Evolutionary conservation across 2,113 vertebrate genomes (phyloP).

Genomic region (Rhea americana): DNA sequence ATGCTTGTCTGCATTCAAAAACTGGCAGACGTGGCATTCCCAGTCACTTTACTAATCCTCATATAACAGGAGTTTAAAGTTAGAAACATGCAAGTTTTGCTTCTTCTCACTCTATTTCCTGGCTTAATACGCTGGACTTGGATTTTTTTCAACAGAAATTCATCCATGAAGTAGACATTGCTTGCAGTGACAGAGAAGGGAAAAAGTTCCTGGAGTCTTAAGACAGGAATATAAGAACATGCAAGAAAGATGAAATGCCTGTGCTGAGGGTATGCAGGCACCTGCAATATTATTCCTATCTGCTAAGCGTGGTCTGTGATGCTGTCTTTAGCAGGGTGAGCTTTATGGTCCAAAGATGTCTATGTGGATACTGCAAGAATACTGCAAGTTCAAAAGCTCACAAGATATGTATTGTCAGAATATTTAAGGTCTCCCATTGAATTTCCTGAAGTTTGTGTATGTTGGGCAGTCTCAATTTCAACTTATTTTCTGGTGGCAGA

Average conservation of each 20-base stretch:
- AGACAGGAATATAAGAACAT: not conserved
- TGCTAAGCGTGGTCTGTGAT: not conserved
- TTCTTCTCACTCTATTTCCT: not conserved
- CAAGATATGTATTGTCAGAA: not conserved
- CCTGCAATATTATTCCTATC: not conserved
- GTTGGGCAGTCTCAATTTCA: not conserved
- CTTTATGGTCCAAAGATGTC: not conserved
- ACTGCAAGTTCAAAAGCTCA: not conserved
- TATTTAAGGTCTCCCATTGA: not conserved
- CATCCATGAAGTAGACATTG: not conserved
- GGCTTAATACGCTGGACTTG: not conserved
- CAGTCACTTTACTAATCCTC: not conserved
- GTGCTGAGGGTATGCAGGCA: not conserved
- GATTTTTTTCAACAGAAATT: not conserved
- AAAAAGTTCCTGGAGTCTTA: not conserved
- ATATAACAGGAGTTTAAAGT: not conserved
- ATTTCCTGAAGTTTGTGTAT: not conserved
- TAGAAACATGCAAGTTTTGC: fast-evolving
- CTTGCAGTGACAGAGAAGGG: not conserved
- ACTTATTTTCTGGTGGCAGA: not conserved
- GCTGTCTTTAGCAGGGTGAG: not conserved
- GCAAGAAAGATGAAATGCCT: not conserved
- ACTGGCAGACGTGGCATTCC: not conserved
- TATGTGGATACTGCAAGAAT: not conserved
- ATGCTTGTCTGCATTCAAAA: not conserved